Evolutionary conservation across 2,113 vertebrate species (phyloP).

Genomic region (Lipophrys pholis): DNA sequence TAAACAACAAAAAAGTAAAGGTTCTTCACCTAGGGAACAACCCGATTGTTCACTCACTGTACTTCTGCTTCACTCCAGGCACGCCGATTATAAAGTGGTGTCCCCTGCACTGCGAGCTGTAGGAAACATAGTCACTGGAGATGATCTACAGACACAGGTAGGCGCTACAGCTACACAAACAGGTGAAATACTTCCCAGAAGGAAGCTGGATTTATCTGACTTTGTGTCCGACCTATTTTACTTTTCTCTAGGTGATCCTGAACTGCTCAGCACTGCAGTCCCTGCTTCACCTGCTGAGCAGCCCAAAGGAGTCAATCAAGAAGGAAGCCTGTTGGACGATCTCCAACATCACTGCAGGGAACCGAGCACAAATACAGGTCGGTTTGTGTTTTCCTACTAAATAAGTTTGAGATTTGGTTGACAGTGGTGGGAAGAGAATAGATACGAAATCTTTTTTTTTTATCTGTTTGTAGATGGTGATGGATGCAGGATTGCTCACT

Average conservation of each 20-base stretch:
- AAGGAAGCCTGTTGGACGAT: constrained; percentile 99
- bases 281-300: constrained; percentile 94
- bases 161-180: neutral
- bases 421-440: neutral
- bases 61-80: constrained; percentile 83
- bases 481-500: constrained; percentile 93
- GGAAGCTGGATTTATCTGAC: neutral
- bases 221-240: constrained; percentile 5
- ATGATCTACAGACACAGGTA: constrained; percentile 98
- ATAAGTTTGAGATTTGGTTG: neutral
- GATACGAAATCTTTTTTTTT: no score
- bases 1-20: neutral
- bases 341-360: constrained; percentile 98
- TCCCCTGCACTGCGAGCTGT: constrained; percentile 96
- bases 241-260: constrained; percentile 90
- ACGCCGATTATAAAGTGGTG: constrained; percentile 97
- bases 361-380: constrained; percentile 98
- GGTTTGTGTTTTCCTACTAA: neutral
- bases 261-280: constrained; percentile 98
- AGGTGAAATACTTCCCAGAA: neutral
- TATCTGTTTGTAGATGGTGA: constrained; percentile 87
- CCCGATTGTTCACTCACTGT: neutral
- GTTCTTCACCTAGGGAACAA: no score
- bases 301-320: constrained; percentile 98
- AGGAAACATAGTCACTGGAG: constrained; percentile 97